Percentiles rank a stretch among this genome's conserved stretches.
Conservation (phyloP, 2,888 invertebrate species). For the Scelioninae gen. 2 region DNA sequence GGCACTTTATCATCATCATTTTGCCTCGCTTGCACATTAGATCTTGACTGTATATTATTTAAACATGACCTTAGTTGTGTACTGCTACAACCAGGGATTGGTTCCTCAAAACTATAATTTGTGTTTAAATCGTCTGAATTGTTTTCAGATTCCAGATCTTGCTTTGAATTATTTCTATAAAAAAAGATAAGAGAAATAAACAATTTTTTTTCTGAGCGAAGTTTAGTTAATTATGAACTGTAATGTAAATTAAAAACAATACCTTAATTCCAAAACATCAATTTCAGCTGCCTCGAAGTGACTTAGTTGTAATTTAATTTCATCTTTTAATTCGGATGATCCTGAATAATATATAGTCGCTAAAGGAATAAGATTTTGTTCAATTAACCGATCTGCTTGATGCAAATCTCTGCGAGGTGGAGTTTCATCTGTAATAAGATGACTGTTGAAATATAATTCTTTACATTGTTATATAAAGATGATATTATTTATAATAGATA, state of each 20-base stretch:
- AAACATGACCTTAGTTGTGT: not conserved
- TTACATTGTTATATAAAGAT: no score
- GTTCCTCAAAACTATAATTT: not conserved
- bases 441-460: not conserved
- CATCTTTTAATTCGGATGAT: constrained; percentile 78
- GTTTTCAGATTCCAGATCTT: not conserved
- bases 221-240: not conserved
- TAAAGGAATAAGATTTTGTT: constrained; percentile 86
- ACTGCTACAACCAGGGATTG: not conserved
- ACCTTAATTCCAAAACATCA: constrained; percentile 40
- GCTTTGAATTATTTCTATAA: constrained; percentile 9
- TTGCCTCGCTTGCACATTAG: constrained; percentile 2
- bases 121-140: not conserved
- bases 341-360: constrained; percentile 82
- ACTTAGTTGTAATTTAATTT: constrained; percentile 80
- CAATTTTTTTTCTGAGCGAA: not conserved
- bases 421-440: constrained; percentile 82
- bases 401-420: constrained; percentile 87
- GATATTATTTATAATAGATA: no score
- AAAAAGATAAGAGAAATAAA: no score
- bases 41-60: constrained; percentile 1
- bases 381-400: constrained; percentile 80
- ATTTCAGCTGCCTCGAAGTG: constrained; percentile 83
- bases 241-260: not conserved
- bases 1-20: constrained; percentile 20